Evolutionary conservation across 1,140 invertebrate genomes (phyloP).

Genomic region (Cepaea nemoralis): DNA sequence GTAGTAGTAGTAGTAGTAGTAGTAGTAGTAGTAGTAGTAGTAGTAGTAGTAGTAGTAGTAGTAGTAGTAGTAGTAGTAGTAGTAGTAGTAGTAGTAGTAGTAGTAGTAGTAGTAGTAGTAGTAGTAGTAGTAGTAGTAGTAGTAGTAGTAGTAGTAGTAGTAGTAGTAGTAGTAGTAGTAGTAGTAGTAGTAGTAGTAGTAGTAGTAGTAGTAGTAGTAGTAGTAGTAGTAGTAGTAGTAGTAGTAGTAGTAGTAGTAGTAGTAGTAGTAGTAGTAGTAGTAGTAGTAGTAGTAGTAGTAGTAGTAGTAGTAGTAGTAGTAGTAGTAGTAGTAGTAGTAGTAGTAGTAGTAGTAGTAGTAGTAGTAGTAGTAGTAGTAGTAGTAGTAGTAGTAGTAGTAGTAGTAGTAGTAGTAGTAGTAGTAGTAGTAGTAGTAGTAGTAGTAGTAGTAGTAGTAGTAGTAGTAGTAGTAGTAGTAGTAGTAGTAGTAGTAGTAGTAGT

Average conservation of each 20-base stretch:
- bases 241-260: constrained; percentile 25
- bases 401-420: constrained; percentile 28
- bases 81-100: constrained; percentile 45
- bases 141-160: not conserved
- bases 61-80: constrained; percentile 59
- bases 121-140: constrained; percentile 9
- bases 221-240: constrained; percentile 22
- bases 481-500: constrained; percentile 26
- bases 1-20: constrained; percentile 3
- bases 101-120: not conserved
- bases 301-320: constrained; percentile 33
- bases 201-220: constrained; percentile 22
- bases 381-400: constrained; percentile 30
- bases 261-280: constrained; percentile 37
- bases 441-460: constrained; percentile 32
- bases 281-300: constrained; percentile 40
- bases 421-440: constrained; percentile 27
- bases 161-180: constrained; percentile 11
- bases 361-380: constrained; percentile 28
- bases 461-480: constrained; percentile 31
- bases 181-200: constrained; percentile 16
- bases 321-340: constrained; percentile 3
- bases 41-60: not conserved
- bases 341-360: constrained; percentile 21
- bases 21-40: constrained; percentile 11